Conservation (phyloP, 2,888 invertebrate species). For the Aphodius sticticus region DNA sequence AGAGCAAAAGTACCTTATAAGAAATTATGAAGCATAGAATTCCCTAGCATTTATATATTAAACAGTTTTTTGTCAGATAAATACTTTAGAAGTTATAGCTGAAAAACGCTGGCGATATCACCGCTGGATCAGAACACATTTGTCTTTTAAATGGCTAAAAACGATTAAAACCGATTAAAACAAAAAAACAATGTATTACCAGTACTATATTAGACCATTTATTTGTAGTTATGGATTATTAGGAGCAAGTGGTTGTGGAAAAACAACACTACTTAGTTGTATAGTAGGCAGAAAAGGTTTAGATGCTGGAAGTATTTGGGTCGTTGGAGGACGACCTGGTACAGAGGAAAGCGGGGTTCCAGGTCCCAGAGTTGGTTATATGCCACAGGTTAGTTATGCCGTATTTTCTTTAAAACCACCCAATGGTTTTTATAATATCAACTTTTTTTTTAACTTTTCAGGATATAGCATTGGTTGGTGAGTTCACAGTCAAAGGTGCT, state of each 20-base stretch:
- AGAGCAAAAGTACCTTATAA: too few relatives aligned
- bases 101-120: too few relatives aligned
- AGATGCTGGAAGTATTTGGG: constrained; percentile 77
- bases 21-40: too few relatives aligned
- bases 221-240: constrained; percentile 79
- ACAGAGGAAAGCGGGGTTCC: constrained; percentile 71
- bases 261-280: constrained; percentile 86
- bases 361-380: constrained; percentile 82
- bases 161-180: too few relatives aligned
- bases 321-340: constrained; percentile 76
- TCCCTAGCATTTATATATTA: too few relatives aligned
- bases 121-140: too few relatives aligned
- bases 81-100: too few relatives aligned
- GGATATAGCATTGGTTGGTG: constrained; percentile 82
- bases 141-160: too few relatives aligned
- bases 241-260: constrained; percentile 91
- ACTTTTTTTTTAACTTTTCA: constrained; percentile 51
- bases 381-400: constrained; percentile 80
- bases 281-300: constrained; percentile 80
- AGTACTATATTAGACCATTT: too few relatives aligned
- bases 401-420: background rate
- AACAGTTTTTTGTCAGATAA: too few relatives aligned
- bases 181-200: too few relatives aligned
- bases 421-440: background rate
- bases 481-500: constrained; percentile 84